Conservation (phyloP, 2,888 invertebrate genomes). For the Trissoscelio sp. region DNA sequence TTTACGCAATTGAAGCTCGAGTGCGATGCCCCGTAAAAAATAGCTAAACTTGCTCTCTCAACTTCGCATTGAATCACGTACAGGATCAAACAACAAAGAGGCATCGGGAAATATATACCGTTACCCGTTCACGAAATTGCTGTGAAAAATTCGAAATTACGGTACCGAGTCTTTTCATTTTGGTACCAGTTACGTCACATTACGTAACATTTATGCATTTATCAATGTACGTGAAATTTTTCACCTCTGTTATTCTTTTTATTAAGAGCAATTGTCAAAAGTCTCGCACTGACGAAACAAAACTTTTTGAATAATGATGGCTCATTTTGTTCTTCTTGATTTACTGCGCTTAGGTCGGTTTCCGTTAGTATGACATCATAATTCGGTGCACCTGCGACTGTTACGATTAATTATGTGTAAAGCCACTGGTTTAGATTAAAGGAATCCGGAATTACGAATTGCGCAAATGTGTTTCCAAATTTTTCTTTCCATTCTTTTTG, state of each 20-base stretch:
- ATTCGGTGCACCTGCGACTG: constrained; percentile 37
- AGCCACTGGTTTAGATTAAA: background rate
- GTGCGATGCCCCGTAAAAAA: constrained; percentile 15
- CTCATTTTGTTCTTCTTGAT: constrained; percentile 13
- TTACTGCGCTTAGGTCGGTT: background rate
- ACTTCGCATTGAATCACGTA: constrained; percentile 47
- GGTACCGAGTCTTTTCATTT: constrained; percentile 43
- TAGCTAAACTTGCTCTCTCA: constrained; percentile 36
- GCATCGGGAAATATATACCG: constrained; percentile 31
- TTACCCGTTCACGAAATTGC: constrained; percentile 51
- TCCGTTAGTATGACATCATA: constrained; percentile 27
- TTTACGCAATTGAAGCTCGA: background rate
- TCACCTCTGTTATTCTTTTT: background rate
- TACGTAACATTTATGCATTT: constrained; percentile 41
- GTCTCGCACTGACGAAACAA: background rate
- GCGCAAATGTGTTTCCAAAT: constrained; percentile 2
- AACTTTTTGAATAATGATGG: constrained; percentile 3
- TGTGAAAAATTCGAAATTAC: constrained; percentile 45
- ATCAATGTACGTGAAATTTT: constrained; percentile 3
- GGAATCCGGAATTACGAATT: constrained; percentile 20
- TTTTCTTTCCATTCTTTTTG: no score
- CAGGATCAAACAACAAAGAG: constrained; percentile 30
- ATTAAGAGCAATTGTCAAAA: background rate
- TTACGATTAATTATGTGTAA: constrained; percentile 42
- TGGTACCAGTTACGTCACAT: background rate